Base-by-base conservation (phyloP, 1,140 invertebrate genomes). In the Oryctes rhinoceros region DNA sequence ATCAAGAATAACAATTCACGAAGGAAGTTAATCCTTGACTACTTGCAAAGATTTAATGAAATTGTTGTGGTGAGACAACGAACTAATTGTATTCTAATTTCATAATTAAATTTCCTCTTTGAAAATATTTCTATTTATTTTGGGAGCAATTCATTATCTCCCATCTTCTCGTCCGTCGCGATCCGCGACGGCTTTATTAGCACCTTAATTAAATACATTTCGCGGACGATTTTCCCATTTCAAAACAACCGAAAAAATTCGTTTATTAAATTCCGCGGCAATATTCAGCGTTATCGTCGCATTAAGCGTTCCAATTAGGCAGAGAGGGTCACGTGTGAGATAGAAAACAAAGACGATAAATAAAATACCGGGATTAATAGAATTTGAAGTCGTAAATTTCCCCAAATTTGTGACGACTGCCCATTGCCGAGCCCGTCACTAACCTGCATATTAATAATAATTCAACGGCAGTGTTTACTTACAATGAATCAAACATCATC, bases 371-470 rank as follows among this genome's bases (percentile, higher is more conserved):
- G 49, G 1, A 53, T 53, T 53, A 53, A 53, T 53, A 15, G n/a
- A 15, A 18, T 53, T 53, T 53, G 13, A 13, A 53, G 11, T 53
- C 13, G 49, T 18, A 53, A 53, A 15, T 53, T 13, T 15, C 13
- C 13, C 4, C 11, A 15, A 53, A 53, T 53, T 53, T 4, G 13
- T 53, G 49, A 4, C 13, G n/a, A 6, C 13, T 53, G 13, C 7
- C 47, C 13, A 48, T 48, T 48, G n/a, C 49, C n/a, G 13, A 53
- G 4, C 49, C 49, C 49, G 49, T 53, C 49, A 10, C 49, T 53
- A 53, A 18, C 11, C 49, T 53, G 13, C 49, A 53, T 53, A 53
- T 53, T 53, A 53, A 53, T 53, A 53, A 53, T 53, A 53, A 53
- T 53, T 4, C 49, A 53, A 13, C 49, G 13, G n/a, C 49, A 15